Percentiles rank a stretch among this genome's conserved stretches.
Evolutionary conservation across 1,140 invertebrate genomes (phyloP).

Genomic region (Pseudomyrmex pallidus): DNA sequence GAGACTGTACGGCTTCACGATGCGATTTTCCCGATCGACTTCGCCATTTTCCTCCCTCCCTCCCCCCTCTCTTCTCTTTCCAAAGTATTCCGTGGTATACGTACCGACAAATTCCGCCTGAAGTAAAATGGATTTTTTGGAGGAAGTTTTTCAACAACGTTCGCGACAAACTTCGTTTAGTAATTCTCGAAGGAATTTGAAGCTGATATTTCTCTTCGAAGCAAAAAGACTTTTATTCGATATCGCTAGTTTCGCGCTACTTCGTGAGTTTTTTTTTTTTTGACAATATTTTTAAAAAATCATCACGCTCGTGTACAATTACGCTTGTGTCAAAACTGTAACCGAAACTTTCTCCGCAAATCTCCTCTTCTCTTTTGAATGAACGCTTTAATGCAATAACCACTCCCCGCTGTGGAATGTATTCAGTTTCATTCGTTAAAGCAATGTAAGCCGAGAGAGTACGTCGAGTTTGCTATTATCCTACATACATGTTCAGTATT

Average conservation of each 20-base stretch:
- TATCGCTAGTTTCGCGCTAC: neutral
- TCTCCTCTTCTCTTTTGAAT: constrained; percentile 3
- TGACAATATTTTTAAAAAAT: neutral
- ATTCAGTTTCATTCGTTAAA: constrained; percentile 42
- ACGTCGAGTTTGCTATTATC: constrained; percentile 29
- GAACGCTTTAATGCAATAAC: neutral
- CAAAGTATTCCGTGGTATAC: neutral
- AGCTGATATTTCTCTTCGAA: neutral
- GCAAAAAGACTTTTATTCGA: neutral
- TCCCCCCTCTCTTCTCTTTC: neutral
- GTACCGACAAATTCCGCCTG: neutral
- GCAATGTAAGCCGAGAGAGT: constrained; percentile 19
- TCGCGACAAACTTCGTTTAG: neutral
- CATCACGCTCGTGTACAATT: no score
- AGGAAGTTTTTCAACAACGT: neutral
- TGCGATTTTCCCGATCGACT: constrained; percentile 12
- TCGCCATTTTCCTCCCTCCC: neutral
- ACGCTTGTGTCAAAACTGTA: neutral
- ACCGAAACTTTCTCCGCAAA: neutral
- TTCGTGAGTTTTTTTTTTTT: neutral
- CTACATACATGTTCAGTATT: constrained; percentile 38
- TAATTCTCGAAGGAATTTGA: neutral
- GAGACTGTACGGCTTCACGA: constrained; percentile 2
- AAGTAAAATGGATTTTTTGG: constrained; percentile 16
- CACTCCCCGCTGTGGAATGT: neutral